A percentile compares a stretch with the other conserved stretches of the same genome.
phyloP scores from a whole-genome alignment of 2,797 vertebrate genomes.

The Onychomys leucogaster region DNA sequence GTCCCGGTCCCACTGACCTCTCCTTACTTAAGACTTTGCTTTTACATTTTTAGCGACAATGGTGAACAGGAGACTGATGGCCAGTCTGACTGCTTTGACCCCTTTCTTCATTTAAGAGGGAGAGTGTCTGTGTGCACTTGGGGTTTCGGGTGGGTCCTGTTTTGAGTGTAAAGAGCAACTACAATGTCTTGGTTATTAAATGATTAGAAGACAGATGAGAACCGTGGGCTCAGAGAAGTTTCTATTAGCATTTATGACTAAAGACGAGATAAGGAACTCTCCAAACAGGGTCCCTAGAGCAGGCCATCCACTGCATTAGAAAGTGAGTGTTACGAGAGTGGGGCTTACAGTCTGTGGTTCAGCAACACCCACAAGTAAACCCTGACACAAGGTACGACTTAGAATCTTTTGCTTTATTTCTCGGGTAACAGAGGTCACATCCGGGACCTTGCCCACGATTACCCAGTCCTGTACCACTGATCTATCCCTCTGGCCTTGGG shows the following conservation, averaged over 20 bases:
- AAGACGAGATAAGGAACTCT: not conserved
- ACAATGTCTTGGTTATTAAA: not conserved
- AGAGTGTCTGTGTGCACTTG: not conserved
- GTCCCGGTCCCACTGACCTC: no score
- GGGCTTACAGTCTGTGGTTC: not conserved
- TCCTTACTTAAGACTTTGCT: not conserved
- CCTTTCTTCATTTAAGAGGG: not conserved
- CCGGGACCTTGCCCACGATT: not conserved
- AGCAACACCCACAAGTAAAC: not conserved
- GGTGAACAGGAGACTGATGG: not conserved
- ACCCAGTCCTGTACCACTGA: not conserved
- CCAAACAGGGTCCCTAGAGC: not conserved
- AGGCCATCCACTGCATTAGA: not conserved
- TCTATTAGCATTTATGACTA: not conserved
- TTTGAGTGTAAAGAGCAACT: not conserved
- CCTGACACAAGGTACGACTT: not conserved
- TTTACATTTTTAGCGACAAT: not conserved
- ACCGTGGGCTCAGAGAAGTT: not conserved
- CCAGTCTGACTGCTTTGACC: not conserved
- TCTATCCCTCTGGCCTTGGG: not conserved
- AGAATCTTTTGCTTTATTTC: not conserved
- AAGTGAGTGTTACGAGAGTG: no score
- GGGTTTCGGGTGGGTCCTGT: not conserved
- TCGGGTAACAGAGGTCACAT: not conserved
- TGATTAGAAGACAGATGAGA: not conserved